Percentiles rank a stretch among this genome's conserved stretches.
Evolutionary conservation across 2,888 invertebrate species (phyloP).

Genomic region (Ophioninae sp.): DNA sequence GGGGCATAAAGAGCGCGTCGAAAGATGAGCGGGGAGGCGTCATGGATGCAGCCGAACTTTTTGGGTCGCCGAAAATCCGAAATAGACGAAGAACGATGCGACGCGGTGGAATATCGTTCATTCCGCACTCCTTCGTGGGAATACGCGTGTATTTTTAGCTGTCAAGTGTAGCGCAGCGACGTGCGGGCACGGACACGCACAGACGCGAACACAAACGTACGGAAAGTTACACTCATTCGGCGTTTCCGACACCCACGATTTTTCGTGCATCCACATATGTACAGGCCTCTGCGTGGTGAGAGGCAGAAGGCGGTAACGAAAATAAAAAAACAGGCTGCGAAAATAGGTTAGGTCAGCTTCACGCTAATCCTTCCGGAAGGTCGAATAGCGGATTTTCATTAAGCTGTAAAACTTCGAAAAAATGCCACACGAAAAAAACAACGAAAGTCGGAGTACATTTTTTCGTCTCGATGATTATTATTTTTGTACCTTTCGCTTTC

Average conservation of each 20-base stretch:
- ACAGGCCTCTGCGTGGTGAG: neutral
- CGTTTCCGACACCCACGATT: constrained; percentile 41
- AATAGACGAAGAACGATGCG: constrained; percentile 57
- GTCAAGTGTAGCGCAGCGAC: constrained; percentile 47
- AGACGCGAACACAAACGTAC: neutral
- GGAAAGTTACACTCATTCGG: constrained; percentile 28
- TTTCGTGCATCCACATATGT: constrained; percentile 19
- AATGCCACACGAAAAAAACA: neutral
- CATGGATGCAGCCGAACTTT: constrained; percentile 50
- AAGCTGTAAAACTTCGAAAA: neutral
- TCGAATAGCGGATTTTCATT: neutral
- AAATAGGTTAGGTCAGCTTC: constrained; percentile 31
- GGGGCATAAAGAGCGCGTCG: neutral
- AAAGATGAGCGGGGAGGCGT: neutral
- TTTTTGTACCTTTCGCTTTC: neutral
- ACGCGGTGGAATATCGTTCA: constrained; percentile 27
- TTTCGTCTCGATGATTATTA: neutral
- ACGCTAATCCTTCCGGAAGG: neutral
- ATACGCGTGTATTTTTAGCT: constrained; percentile 60
- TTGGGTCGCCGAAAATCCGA: constrained; percentile 57
- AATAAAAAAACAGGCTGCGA: constrained; percentile 8
- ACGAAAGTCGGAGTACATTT: neutral
- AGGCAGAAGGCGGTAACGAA: neutral
- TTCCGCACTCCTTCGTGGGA: constrained; percentile 60
- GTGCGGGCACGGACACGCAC: neutral